Evolutionary conservation across 2,888 invertebrate genomes (phyloP).

Genomic region (Agonum fuliginosum): DNA sequence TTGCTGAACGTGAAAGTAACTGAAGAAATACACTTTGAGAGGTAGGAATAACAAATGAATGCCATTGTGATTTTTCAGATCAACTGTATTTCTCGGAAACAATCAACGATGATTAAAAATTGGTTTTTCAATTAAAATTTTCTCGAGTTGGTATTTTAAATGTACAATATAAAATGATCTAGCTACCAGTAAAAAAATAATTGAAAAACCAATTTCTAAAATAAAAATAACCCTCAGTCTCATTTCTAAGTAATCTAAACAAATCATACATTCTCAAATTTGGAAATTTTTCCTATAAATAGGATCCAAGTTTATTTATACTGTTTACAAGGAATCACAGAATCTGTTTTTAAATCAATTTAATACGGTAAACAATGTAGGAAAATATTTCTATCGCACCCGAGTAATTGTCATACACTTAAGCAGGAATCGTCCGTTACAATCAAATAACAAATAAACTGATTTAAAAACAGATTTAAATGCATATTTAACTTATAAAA

Average conservation of each 20-base stretch:
- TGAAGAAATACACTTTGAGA: background rate
- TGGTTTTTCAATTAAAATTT: slow-evolving; percentile 48
- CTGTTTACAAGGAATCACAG: slow-evolving; percentile 55
- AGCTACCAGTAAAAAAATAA: background rate
- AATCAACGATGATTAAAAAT: slow-evolving; percentile 55
- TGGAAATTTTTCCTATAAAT: slow-evolving; percentile 8
- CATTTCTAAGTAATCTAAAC: slow-evolving; percentile 45
- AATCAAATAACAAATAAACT: slow-evolving; percentile 14
- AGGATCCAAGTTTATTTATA: slow-evolving; percentile 17
- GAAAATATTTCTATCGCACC: slow-evolving; percentile 9
- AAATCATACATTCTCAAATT: slow-evolving; percentile 43
- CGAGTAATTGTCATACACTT: background rate
- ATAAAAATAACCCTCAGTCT: slow-evolving; percentile 54
- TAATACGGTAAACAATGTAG: background rate
- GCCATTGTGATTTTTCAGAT: slow-evolving; percentile 49
- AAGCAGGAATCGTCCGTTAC: background rate
- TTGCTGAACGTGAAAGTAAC: background rate
- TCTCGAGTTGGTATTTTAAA: slow-evolving; percentile 3
- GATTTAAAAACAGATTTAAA: slow-evolving; percentile 57
- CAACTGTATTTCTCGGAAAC: slow-evolving; percentile 49
- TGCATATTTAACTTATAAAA: slow-evolving; percentile 49
- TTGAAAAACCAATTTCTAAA: slow-evolving; percentile 50
- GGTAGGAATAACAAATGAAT: background rate
- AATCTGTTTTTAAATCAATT: slow-evolving; percentile 55
- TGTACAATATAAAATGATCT: slow-evolving; percentile 30